These are phyloP conservation scores for Clarias laeviceps DNA, from an alignment of 2,797 vertebrate species.

Conservation along the genomic window DNA sequence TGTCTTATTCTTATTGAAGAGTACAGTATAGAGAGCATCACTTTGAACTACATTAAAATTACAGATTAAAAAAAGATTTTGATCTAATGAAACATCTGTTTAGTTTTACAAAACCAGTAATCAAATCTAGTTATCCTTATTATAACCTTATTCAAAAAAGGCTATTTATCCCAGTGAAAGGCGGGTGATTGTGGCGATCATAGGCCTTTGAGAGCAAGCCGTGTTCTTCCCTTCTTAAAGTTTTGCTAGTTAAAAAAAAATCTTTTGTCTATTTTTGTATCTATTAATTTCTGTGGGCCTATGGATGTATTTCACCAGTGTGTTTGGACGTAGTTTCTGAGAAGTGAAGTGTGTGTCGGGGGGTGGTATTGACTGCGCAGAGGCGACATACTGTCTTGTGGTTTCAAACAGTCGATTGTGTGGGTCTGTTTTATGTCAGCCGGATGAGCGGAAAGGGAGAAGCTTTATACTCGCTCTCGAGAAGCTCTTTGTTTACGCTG, in stretches of 20 bases:
- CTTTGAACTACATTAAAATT: neutral
- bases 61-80: neutral
- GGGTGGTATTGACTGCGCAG: slow-evolving; percentile 13
- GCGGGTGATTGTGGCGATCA: too few species aligned
- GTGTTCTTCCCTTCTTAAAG: neutral
- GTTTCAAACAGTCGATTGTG: slow-evolving; percentile 21
- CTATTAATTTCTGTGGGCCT: neutral
- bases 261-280: slow-evolving; percentile 25
- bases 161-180: neutral
- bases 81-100: neutral
- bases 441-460: slow-evolving; percentile 5
- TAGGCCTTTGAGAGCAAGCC: too few species aligned
- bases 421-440: slow-evolving; percentile 30
- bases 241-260: neutral
- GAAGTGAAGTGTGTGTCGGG: neutral
- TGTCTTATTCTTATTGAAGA: slow-evolving; percentile 23
- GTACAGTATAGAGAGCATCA: neutral
- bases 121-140: neutral
- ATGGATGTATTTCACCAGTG: neutral
- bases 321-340: neutral
- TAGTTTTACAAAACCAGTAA: neutral
- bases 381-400: slow-evolving; percentile 31
- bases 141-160: neutral
- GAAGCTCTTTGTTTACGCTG: slow-evolving; percentile 32
- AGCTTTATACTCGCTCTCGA: slow-evolving; percentile 10